Percentiles rank a stretch among this genome's conserved stretches.
These are phyloP conservation scores for Ceratothoa steindachneri DNA, from an alignment of 2,888 invertebrate species.

Conservation along the genomic window DNA sequence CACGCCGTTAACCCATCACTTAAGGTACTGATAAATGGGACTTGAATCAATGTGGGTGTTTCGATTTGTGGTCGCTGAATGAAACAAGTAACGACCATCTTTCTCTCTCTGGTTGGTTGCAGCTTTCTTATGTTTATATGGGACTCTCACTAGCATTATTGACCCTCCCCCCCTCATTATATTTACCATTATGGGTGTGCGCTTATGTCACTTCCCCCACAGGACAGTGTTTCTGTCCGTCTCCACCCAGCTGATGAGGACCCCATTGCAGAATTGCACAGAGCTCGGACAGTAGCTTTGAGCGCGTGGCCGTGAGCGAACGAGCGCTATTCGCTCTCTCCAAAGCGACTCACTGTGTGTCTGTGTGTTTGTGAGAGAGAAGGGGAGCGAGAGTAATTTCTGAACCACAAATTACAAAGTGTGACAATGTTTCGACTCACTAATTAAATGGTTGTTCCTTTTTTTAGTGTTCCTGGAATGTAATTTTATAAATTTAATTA, in stretches of 20 bases:
- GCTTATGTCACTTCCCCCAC: neutral
- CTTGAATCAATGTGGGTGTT: too few species aligned
- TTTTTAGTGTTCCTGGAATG: too few species aligned
- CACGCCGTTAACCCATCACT: too few species aligned
- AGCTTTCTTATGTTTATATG: neutral
- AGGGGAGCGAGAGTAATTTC: neutral
- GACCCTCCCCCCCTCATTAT: too few species aligned
- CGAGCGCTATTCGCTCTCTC: neutral
- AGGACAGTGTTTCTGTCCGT: too few species aligned
- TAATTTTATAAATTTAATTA: too few species aligned
- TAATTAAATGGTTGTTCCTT: too few species aligned
- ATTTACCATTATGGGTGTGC: neutral
- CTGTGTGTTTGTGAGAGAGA: conserved; percentile 5
- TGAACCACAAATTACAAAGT: neutral
- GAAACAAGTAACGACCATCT: too few species aligned
- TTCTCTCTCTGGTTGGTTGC: too few species aligned
- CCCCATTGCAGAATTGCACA: neutral
- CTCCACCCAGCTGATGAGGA: neutral
- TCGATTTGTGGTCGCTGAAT: too few species aligned
- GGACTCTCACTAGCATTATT: neutral
- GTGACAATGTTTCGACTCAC: too few species aligned
- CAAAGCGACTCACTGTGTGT: neutral
- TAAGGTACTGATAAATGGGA: too few species aligned
- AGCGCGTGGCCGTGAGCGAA: neutral
- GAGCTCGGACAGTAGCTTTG: neutral